Percentiles rank a stretch among this genome's conserved stretches.
Evolutionary conservation across 2,888 invertebrate genomes (phyloP).

Genomic region (Torymus auratus): DNA sequence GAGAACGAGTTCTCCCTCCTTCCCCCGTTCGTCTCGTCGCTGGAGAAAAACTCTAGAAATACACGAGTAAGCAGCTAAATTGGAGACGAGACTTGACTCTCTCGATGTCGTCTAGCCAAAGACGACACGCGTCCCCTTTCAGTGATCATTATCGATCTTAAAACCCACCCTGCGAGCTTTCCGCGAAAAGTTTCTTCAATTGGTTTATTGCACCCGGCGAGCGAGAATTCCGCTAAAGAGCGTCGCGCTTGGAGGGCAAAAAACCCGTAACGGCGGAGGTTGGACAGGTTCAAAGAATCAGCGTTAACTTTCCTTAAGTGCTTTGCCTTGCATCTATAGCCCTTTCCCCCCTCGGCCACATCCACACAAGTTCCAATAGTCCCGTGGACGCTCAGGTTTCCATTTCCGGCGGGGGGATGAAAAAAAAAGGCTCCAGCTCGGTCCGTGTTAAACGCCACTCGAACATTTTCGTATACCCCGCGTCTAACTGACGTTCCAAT

Average conservation of each 20-base stretch:
- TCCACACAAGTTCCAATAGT: conserved; percentile 48
- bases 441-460: background rate
- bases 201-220: conserved; percentile 29
- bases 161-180: conserved; percentile 16
- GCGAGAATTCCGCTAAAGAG: conserved; percentile 43
- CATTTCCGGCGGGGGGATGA: conserved; percentile 8
- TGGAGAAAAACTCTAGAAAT: background rate
- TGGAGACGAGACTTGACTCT: conserved; percentile 13
- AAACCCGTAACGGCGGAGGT: conserved; percentile 20
- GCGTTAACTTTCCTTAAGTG: conserved; percentile 62
- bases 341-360: conserved; percentile 50
- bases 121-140: conserved; percentile 1
- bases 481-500: conserved; percentile 38
- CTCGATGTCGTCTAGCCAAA: background rate
- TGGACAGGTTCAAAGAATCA: conserved; percentile 62
- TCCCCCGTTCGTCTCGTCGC: too few species aligned
- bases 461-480: conserved; percentile 7
- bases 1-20: too few species aligned
- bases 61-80: conserved; percentile 11
- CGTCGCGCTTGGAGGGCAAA: conserved; percentile 9
- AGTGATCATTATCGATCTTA: conserved; percentile 47
- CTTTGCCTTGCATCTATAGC: conserved; percentile 55
- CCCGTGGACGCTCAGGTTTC: conserved; percentile 25
- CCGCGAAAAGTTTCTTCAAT: conserved; percentile 54
- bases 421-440: background rate